Evolutionary conservation across 1,140 invertebrate genomes (phyloP).

Genomic region (Papilio machaon): DNA sequence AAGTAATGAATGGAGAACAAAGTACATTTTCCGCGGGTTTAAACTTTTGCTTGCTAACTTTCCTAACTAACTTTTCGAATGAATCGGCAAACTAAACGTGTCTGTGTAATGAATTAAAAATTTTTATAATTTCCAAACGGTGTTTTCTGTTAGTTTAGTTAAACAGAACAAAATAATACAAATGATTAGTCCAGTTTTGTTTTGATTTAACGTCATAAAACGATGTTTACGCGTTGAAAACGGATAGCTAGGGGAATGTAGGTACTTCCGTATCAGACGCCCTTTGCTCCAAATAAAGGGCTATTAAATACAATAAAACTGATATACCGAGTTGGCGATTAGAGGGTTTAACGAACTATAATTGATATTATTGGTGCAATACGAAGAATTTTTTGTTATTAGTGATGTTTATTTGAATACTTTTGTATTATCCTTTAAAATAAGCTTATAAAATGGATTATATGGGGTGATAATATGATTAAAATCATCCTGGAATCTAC

Average conservation of each 20-base stretch:
- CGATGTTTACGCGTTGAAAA: slow-evolving; percentile 13
- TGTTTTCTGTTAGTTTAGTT: neutral
- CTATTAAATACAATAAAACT: slow-evolving; percentile 24
- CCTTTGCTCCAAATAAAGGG: slow-evolving; percentile 14
- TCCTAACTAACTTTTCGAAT: neutral
- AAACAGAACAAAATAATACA: neutral
- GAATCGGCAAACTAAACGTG: neutral
- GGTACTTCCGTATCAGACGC: slow-evolving; percentile 12
- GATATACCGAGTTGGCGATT: neutral
- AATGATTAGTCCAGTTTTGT: neutral
- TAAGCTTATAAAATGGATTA: neutral
- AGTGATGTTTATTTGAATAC: neutral
- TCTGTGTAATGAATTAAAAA: neutral
- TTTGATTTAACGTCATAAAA: slow-evolving; percentile 1
- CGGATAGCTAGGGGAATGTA: neutral
- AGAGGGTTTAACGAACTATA: slow-evolving; percentile 12
- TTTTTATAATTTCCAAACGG: neutral
- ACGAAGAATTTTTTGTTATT: neutral
- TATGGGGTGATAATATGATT: too few relatives aligned
- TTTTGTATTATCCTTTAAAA: neutral
- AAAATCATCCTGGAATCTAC: too few relatives aligned
- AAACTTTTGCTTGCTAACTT: neutral
- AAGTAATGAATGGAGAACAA: neutral
- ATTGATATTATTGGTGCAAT: neutral
- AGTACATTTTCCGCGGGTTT: neutral